Conservation (phyloP, 2,888 invertebrate species). For the Horisme vitalbata region DNA sequence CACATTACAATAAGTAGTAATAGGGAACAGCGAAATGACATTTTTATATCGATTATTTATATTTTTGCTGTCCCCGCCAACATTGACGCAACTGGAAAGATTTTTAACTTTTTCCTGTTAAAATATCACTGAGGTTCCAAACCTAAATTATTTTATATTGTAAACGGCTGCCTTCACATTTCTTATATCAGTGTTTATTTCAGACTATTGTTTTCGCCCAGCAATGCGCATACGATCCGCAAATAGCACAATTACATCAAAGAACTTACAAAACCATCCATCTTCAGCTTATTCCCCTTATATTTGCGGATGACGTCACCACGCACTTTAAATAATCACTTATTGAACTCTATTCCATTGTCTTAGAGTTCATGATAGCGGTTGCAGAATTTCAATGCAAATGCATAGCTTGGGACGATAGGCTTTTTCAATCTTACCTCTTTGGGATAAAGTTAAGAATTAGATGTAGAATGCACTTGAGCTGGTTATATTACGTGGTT, state of each 20-base stretch:
- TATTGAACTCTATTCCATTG: conserved; percentile 10
- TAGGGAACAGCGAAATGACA: too few relatives aligned
- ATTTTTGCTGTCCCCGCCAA: too few relatives aligned
- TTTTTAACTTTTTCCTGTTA: too few relatives aligned
- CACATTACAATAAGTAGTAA: too few relatives aligned
- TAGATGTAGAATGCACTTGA: background rate
- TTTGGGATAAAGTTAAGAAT: conserved; percentile 10
- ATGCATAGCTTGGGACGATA: conserved; percentile 1
- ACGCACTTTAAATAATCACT: background rate
- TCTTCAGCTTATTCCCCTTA: conserved; percentile 13
- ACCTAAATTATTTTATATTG: too few relatives aligned
- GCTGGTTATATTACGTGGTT: conserved; percentile 9
- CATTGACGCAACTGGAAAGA: too few relatives aligned
- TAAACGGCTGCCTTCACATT: too few relatives aligned
- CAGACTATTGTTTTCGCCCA: background rate
- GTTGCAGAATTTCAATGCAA: background rate
- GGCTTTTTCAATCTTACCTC: conserved; percentile 1
- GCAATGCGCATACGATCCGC: background rate
- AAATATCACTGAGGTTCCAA: too few relatives aligned
- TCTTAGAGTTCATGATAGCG: background rate
- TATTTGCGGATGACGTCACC: conserved; percentile 15
- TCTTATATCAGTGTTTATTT: background rate
- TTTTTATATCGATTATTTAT: too few relatives aligned
- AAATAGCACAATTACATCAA: conserved; percentile 12
- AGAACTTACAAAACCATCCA: conserved; percentile 9